These are phyloP conservation scores for Drosophila kambysellisi DNA, from an alignment of 2,888 invertebrate genomes.

Conservation along the genomic window DNA sequence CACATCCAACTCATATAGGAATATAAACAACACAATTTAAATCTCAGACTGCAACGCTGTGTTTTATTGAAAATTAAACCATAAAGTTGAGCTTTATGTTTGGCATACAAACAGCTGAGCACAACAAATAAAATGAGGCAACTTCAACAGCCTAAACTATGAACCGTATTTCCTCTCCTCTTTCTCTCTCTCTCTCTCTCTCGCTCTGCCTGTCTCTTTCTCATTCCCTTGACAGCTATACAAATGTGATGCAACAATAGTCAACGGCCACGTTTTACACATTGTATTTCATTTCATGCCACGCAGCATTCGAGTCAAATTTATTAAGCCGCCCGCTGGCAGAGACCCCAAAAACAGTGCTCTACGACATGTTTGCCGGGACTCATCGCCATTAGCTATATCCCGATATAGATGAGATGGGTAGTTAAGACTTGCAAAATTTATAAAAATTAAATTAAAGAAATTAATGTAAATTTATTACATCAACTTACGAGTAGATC, in stretches of 20 bases:
- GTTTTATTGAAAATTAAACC: constrained; percentile 29
- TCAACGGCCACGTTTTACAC: constrained; percentile 61
- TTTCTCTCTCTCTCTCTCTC: neutral
- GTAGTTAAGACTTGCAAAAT: neutral
- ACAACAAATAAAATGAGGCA: constrained; percentile 26
- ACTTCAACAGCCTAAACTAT: constrained; percentile 10
- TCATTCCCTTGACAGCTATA: constrained; percentile 18
- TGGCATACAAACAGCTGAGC: constrained; percentile 27
- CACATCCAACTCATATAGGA: neutral
- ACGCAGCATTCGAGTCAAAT: constrained; percentile 50
- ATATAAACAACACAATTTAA: neutral
- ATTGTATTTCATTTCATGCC: constrained; percentile 72
- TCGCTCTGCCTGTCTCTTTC: neutral
- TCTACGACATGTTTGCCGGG: constrained; percentile 29
- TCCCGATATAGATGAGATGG: constrained; percentile 5
- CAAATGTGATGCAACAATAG: constrained; percentile 72
- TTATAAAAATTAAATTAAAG: too few species aligned
- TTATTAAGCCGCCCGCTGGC: constrained; percentile 53
- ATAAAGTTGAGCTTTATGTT: constrained; percentile 25
- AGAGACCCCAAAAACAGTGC: constrained; percentile 36
- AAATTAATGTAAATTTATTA: neutral
- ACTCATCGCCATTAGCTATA: constrained; percentile 15
- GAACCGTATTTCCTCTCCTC: neutral
- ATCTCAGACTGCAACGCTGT: constrained; percentile 12
- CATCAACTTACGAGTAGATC: neutral